Conservation (phyloP, 2,113 vertebrate genomes). For the Nothobranchius furzeri region DNA sequence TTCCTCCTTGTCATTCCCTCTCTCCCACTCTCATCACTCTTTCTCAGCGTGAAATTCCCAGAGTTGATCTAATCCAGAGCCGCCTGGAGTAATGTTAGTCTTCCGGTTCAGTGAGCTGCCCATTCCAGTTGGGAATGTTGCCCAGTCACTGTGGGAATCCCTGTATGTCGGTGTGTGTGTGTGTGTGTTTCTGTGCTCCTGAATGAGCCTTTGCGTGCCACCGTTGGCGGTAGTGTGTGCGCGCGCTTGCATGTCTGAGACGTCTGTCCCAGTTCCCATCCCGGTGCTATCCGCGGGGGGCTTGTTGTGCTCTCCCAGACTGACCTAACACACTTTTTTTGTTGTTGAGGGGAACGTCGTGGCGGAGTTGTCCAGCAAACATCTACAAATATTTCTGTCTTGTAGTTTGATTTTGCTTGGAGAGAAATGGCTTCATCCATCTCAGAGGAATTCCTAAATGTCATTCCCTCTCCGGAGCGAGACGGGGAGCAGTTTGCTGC, state of each 20-base stretch:
- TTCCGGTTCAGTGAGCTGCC: constrained; percentile 80
- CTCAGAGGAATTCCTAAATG: constrained; percentile 53
- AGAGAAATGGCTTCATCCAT: constrained; percentile 12
- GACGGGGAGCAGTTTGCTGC: constrained; percentile 47
- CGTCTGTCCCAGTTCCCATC: constrained; percentile 78
- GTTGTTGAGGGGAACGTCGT: constrained; percentile 3
- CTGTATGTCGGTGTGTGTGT: constrained; percentile 43
- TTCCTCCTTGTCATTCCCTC: constrained; percentile 34
- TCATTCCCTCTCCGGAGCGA: constrained; percentile 30
- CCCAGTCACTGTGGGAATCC: constrained; percentile 74
- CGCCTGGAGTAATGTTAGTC: constrained; percentile 83
- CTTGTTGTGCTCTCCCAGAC: constrained; percentile 36
- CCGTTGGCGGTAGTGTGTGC: constrained; percentile 21
- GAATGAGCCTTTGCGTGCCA: constrained; percentile 37
- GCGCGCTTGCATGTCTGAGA: constrained; percentile 47
- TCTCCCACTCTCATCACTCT: constrained; percentile 45
- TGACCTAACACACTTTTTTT: constrained; percentile 27
- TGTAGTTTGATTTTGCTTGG: constrained; percentile 9
- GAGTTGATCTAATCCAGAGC: constrained; percentile 77
- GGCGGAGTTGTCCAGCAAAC: constrained; percentile 13
- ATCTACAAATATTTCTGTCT: background rate
- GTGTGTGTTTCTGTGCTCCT: constrained; percentile 14
- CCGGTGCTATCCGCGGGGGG: constrained; percentile 55
- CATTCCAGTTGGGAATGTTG: constrained; percentile 77
- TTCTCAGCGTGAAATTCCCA: constrained; percentile 72